These are phyloP conservation scores for Panurus biarmicus DNA, from an alignment of 2,113 vertebrate species.

Conservation along the genomic window DNA sequence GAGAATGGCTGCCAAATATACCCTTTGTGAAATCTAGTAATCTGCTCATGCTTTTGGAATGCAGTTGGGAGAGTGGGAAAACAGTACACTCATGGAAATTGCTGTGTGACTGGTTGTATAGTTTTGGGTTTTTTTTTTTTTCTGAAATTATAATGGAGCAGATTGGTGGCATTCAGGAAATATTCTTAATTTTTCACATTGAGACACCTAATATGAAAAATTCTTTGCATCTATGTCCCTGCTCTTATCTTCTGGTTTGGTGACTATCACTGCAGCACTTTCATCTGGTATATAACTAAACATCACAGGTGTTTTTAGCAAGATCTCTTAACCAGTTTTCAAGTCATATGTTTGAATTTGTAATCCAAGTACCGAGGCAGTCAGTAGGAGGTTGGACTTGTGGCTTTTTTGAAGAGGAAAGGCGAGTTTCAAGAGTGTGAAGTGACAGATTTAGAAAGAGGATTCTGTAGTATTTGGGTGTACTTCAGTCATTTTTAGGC, in stretches of 20 bases:
- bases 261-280: neutral
- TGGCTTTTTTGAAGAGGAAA: neutral
- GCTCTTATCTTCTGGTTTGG: neutral
- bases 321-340: neutral
- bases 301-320: neutral
- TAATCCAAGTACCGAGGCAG: neutral
- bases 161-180: neutral
- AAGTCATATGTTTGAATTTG: neutral
- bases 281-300: neutral
- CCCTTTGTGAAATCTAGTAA: neutral
- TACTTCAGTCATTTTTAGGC: neutral
- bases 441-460: neutral
- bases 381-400: neutral
- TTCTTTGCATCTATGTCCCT: neutral
- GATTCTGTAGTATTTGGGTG: neutral
- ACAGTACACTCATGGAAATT: neutral
- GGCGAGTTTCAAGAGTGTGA: neutral
- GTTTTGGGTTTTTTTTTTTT: neutral
- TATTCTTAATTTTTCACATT: neutral
- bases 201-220: neutral
- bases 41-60: constrained; percentile 7
- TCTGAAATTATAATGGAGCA: neutral
- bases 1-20: neutral
- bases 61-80: neutral
- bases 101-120: neutral